Evolutionary conservation across 2,888 invertebrate genomes (phyloP).

Genomic region (Glaucopsyche alexis): DNA sequence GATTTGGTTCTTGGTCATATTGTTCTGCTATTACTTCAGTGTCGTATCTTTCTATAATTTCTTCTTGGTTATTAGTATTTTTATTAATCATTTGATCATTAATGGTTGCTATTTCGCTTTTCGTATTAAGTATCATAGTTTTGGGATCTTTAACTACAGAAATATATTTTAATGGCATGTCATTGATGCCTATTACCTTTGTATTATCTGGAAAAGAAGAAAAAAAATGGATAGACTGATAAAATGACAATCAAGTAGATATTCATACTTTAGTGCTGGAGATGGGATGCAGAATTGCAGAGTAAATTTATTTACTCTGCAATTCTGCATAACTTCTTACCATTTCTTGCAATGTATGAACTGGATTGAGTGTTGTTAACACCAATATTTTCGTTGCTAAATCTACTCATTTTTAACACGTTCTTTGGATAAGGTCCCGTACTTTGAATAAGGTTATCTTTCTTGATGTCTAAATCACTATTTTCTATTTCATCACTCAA

Average conservation of each 20-base stretch:
- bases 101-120: background rate
- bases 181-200: background rate
- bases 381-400: no score
- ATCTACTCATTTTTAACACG: no score
- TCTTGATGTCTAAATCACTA: background rate
- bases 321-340: no score
- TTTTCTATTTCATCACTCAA: background rate
- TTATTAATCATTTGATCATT: background rate
- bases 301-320: no score
- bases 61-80: background rate
- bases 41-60: background rate
- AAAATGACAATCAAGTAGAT: no score
- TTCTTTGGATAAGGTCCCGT: no score
- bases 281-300: no score
- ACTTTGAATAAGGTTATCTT: background rate
- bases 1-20: background rate
- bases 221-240: background rate
- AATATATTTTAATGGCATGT: conserved; percentile 7
- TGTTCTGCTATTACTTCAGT: background rate
- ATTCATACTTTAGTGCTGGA: no score
- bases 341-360: no score
- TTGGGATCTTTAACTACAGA: background rate
- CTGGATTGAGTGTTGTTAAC: no score
- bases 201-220: background rate
- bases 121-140: background rate